Evolutionary conservation across 2,113 vertebrate species (phyloP).

Genomic region (Ceyx cyanopectus): DNA sequence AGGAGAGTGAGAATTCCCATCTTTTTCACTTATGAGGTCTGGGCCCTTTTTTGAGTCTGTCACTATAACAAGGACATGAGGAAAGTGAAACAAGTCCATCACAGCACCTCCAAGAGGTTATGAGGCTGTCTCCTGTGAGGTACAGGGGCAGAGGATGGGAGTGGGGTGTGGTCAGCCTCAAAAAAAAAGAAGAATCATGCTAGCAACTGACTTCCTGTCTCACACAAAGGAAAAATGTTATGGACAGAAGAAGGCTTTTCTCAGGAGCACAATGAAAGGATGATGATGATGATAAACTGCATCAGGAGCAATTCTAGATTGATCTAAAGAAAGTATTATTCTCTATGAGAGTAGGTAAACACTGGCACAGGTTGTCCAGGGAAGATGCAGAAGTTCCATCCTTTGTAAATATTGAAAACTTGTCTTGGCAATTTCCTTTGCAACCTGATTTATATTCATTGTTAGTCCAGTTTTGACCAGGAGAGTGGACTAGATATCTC

Average conservation of each 20-base stretch:
- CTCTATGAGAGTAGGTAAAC: neutral
- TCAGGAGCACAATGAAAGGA: neutral
- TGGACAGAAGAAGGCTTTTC: neutral
- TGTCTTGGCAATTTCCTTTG: neutral
- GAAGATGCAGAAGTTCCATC: neutral
- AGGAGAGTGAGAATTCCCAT: neutral
- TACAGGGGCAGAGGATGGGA: neutral
- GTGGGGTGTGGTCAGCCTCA: neutral
- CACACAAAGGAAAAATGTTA: neutral
- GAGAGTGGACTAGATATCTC: neutral
- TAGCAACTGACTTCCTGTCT: neutral
- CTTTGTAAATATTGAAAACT: neutral
- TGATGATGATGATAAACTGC: neutral
- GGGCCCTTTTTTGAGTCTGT: neutral
- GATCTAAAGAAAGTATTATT: neutral
- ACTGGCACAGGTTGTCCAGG: neutral
- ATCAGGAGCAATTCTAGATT: neutral
- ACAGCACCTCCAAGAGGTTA: neutral
- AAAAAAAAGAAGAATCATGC: neutral
- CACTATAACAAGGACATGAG: neutral
- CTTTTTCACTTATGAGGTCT: neutral
- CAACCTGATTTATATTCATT: neutral
- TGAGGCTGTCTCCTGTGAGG: neutral
- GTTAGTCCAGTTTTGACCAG: neutral
- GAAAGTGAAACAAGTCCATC: neutral